Percentiles rank a stretch among this genome's conserved stretches.
phyloP scores from a whole-genome alignment of 92 coral and sea anemone species.

The Parazoanthus atlanticus region DNA sequence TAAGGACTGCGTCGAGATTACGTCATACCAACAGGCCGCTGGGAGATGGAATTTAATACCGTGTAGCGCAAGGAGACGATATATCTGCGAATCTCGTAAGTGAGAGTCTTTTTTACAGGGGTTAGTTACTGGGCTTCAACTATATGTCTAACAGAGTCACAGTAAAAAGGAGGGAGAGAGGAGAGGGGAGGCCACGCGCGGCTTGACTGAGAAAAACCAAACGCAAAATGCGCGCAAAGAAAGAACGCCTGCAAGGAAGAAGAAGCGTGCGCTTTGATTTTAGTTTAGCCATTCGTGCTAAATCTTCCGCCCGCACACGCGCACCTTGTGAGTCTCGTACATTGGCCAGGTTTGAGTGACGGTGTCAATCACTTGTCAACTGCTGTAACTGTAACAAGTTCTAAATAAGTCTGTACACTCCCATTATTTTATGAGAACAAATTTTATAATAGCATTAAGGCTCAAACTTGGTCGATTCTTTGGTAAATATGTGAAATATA shows the following conservation, averaged over 20 bases:
- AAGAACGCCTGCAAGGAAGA: neutral
- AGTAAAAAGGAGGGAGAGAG: neutral
- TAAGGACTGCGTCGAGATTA: slow-evolving; percentile 75
- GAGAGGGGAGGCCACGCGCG: neutral
- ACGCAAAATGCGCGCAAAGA: neutral
- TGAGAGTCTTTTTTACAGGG: neutral
- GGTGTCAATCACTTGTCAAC: no score
- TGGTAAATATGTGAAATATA: no score
- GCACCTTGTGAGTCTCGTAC: no score
- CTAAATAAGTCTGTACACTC: no score
- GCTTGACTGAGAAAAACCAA: neutral
- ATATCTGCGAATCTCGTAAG: slow-evolving; percentile 87
- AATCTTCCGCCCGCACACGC: no score
- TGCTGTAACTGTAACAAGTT: no score
- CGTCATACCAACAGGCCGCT: slow-evolving; percentile 54
- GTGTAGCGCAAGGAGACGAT: slow-evolving; percentile 61
- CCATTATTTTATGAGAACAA: no score
- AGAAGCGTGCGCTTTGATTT: no score
- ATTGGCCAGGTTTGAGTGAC: no score
- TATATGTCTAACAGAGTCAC: neutral
- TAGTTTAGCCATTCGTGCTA: no score
- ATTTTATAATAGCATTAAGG: no score
- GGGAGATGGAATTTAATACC: slow-evolving; percentile 78
- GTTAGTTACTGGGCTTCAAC: neutral
- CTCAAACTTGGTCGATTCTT: no score